Base-by-base conservation (phyloP, 2,797 vertebrate genomes). In the Acrossocheilus wenchowensis region DNA sequence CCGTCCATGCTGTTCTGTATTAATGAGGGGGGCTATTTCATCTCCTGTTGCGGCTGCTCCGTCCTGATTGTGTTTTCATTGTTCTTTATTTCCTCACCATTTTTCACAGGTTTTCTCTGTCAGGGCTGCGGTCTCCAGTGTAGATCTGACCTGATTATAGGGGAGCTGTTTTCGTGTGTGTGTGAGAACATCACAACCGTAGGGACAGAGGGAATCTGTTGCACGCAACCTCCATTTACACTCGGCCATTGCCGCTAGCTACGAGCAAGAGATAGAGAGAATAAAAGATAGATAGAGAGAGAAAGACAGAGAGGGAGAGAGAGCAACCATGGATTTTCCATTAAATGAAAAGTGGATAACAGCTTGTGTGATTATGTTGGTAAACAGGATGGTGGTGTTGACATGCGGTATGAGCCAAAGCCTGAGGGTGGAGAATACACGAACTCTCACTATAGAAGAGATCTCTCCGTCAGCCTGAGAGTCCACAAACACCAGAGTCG, bases 31-130 rank as follows among this genome's bases (percentile, higher is more conserved):
- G 82, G 86, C 83, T 74, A 75, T 78, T 82, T 84, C 86, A 75
- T 88, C 79, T 89, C 88, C 60, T 66, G 83, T 74, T 71, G 85
- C 78, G 64, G 45, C 64, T 43, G 88, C 86, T 83, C 75, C 66
- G 80, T 85, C 86, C 87, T 82, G 85, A 90, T 87, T 87, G 86
- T 84, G 79, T 88, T 89, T 88, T 88, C 87, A 84, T 91, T 89
- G 87, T 90, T 87, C 89, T 88, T 89, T 88, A 89, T 90, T 89
- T 86, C 88, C 89, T 89, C 78, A 83, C 87, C 84, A 90, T 91
- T 90, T 91, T 86, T 91, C 91, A 89, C 88, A 87, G 88, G 81
- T 91, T 90, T 91, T 80, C 81, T 84, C 82, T 86, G 83, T 89
- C 89, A 83, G 73, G 77, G 60, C 85, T 75, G 82, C 39, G n/a